These are phyloP conservation scores for Strix uralensis DNA, from an alignment of 2,113 vertebrate species.

Conservation along the genomic window DNA sequence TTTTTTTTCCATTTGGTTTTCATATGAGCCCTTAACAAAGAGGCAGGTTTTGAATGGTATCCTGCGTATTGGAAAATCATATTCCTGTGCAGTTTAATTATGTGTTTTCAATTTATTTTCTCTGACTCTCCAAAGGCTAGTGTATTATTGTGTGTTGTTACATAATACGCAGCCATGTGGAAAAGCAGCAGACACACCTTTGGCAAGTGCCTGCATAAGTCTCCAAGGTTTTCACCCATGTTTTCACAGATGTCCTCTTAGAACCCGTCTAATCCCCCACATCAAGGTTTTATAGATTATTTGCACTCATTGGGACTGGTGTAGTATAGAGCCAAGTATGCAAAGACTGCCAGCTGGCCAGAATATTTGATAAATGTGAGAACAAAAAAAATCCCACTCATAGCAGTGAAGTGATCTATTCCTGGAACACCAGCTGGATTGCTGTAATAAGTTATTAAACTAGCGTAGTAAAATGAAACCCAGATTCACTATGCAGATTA, in stretches of 20 bases:
- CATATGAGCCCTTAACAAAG: not conserved
- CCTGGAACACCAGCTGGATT: constrained; percentile 55
- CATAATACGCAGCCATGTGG: constrained; percentile 12
- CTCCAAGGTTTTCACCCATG: constrained; percentile 21
- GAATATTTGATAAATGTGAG: constrained; percentile 39
- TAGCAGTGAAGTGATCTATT: constrained; percentile 44
- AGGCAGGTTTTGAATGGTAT: not conserved
- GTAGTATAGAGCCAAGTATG: not conserved
- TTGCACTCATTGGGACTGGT: constrained; percentile 7
- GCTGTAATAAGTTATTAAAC: constrained; percentile 38
- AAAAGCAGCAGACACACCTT: constrained; percentile 20
- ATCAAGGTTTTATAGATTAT: constrained; percentile 53
- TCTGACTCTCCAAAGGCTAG: not conserved
- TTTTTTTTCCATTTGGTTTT: not conserved
- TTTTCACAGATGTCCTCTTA: constrained; percentile 49
- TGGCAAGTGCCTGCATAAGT: not conserved
- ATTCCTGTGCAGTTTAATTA: not conserved
- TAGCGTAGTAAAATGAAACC: constrained; percentile 44
- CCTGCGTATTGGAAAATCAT: not conserved
- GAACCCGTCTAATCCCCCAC: not conserved
- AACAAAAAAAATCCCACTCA: constrained; percentile 26
- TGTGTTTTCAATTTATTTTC: constrained; percentile 2
- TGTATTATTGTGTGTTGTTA: not conserved
- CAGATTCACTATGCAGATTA: not conserved
- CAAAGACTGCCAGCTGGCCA: constrained; percentile 46